Evolutionary conservation across 2,797 vertebrate genomes (phyloP), one percentile per base, ranked within the genome.

Genomic region (Acanthopagrus latus): DNA sequence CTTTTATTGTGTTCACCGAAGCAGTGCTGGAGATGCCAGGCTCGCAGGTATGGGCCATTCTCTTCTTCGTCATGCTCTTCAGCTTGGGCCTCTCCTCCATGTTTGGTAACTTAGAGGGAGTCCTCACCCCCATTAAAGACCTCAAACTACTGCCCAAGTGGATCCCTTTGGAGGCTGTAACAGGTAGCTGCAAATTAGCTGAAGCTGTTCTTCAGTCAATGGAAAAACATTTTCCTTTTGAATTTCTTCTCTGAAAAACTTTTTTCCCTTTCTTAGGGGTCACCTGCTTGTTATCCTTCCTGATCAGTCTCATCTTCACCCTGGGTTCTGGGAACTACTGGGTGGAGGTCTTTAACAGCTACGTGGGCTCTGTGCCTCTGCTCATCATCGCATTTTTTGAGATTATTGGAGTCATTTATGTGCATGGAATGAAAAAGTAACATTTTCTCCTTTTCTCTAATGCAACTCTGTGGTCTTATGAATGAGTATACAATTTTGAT

Each of bases 41-140:
- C 1, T 95, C 97, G 0, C 96, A 97, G 20, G 87, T 91, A 7
- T 99, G 98, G 98, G 95, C 97, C 0, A 71, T 97, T 63, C 90
- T 99, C 33, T 99, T 98, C 90, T 99, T 99, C 21, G 0, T 95
- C 64, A 98, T 98, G 97, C 90, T 99, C 47, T 96, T 98, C 90
- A 94, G 92, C 72, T 90, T 99, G 91, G 97, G 97, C 14, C 94
- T 99, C 60, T 97, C 97, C 29, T 97, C 98, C 9, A 98, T 98
- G 97, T 98, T 99, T 58, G 97, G 98, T 59, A 96, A 95, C 84
- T 83, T 97, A 4, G 96, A 98, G 18, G 93, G 97, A 0, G 85
- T 98, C 75, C 93, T 98, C 65, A 95, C 95, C 0, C 96, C 97
- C 0, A 86, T 98, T 38, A 80, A 90, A 1, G 97, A 99, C 52